phyloP scores from a whole-genome alignment of 2,113 vertebrate genomes.

The Chitala chitala region DNA sequence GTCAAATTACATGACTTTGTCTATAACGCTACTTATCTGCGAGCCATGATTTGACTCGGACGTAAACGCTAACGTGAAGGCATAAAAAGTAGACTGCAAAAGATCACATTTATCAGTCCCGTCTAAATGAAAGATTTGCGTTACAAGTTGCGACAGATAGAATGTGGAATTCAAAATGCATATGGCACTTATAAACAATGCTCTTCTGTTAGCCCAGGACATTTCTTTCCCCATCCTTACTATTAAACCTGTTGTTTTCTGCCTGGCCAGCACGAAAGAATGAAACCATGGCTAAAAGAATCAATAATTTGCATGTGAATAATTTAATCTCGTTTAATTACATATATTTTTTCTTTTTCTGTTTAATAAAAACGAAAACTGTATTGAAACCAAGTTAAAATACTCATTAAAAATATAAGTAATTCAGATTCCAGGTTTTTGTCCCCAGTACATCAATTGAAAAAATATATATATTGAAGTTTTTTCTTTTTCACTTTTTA shows the following conservation, averaged over 20 bases:
- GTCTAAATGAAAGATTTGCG: slow-evolving; percentile 10
- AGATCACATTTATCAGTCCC: not conserved
- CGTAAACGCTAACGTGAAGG: slow-evolving; percentile 3
- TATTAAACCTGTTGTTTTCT: slow-evolving; percentile 6
- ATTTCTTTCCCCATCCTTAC: not conserved
- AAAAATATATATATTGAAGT: no score
- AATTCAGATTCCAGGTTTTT: no score
- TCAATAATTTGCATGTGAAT: not conserved
- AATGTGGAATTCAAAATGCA: slow-evolving; percentile 12
- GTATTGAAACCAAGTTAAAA: slow-evolving; percentile 37
- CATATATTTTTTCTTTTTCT: slow-evolving; percentile 18
- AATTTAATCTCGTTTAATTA: not conserved
- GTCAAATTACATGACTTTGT: no score
- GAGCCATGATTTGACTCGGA: not conserved
- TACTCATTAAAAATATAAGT: no score
- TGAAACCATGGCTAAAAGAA: not conserved
- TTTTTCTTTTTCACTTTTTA: slow-evolving; percentile 30
- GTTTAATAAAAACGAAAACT: slow-evolving; percentile 34
- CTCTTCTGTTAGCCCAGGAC: no score
- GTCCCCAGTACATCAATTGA: not conserved
- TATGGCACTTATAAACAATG: slow-evolving; percentile 15
- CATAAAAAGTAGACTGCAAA: not conserved
- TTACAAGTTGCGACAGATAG: slow-evolving; percentile 15
- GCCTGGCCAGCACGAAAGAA: no score
- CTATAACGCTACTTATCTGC: no score